These are phyloP conservation scores for Nymphicus hollandicus DNA, from an alignment of 2,113 vertebrate species.

Conservation along the genomic window DNA sequence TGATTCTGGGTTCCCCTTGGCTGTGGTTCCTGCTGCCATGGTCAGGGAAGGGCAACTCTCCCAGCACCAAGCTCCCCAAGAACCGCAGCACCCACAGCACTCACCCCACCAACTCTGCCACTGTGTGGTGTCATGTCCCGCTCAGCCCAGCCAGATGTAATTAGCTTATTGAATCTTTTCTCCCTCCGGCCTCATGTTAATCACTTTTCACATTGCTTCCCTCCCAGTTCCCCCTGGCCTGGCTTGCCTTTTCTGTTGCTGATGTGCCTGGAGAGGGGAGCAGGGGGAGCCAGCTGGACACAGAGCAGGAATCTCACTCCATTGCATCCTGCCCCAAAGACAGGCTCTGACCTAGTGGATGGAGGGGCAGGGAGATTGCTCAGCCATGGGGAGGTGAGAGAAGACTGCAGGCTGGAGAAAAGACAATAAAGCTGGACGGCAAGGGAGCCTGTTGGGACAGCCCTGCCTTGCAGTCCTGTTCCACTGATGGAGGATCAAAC, in stretches of 20 bases:
- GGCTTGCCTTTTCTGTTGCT: background rate
- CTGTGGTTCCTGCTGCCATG: background rate
- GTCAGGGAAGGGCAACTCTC: background rate
- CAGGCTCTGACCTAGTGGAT: rapidly evolving
- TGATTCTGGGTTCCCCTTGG: background rate
- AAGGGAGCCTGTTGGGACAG: background rate
- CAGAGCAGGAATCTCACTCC: background rate
- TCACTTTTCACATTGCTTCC: slow-evolving; percentile 45
- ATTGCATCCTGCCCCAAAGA: background rate
- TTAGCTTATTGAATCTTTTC: slow-evolving; percentile 57
- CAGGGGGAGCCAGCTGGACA: background rate
- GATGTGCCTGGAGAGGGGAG: background rate
- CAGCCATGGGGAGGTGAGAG: background rate
- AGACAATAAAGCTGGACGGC: background rate
- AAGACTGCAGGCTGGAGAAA: background rate
- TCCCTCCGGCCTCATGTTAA: slow-evolving; percentile 44
- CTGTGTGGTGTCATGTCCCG: background rate
- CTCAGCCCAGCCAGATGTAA: slow-evolving; percentile 38
- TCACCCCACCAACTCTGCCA: background rate
- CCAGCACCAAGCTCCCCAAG: background rate
- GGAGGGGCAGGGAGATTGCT: background rate
- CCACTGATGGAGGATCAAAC: background rate
- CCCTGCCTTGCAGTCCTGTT: background rate
- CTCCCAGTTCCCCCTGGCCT: slow-evolving; percentile 12
- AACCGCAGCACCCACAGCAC: rapidly evolving